Conservation (phyloP, 2,888 invertebrate genomes). For the Drosophila nigricruria region DNA sequence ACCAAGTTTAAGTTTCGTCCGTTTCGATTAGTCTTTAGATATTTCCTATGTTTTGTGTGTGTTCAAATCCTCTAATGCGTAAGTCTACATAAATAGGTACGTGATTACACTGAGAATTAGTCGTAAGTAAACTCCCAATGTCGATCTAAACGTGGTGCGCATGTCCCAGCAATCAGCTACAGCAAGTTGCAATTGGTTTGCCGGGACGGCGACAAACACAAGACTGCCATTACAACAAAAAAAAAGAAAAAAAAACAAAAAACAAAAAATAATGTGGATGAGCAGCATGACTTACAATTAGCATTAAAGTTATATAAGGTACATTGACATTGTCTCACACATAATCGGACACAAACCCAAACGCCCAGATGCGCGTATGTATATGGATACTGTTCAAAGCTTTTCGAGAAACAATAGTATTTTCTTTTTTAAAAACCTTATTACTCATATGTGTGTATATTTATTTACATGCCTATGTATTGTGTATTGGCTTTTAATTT, state of each 20-base stretch:
- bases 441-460: slow-evolving; percentile 44
- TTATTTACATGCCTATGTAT: slow-evolving; percentile 45
- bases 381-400: slow-evolving; percentile 50
- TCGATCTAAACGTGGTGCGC: slow-evolving; percentile 73
- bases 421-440: slow-evolving; percentile 39
- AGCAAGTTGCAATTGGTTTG: slow-evolving; percentile 34
- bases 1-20: slow-evolving; percentile 19
- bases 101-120: slow-evolving; percentile 53
- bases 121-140: slow-evolving; percentile 63
- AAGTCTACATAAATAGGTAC: slow-evolving; percentile 45
- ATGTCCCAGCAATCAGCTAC: slow-evolving; percentile 45
- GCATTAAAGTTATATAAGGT: slow-evolving; percentile 73
- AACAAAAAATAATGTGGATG: slow-evolving; percentile 63
- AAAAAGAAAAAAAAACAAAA: background rate
- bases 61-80: slow-evolving; percentile 35
- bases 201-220: slow-evolving; percentile 47
- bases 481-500: slow-evolving; percentile 50
- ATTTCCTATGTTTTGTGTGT: slow-evolving; percentile 22
- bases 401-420: slow-evolving; percentile 56
- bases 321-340: slow-evolving; percentile 71
- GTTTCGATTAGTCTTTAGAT: slow-evolving; percentile 27
- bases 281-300: slow-evolving; percentile 81
- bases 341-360: slow-evolving; percentile 57
- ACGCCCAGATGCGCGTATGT: slow-evolving; percentile 26
- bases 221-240: slow-evolving; percentile 75